Conservation (phyloP, 2,113 vertebrate genomes). For the Gymnocephalus cernua region DNA sequence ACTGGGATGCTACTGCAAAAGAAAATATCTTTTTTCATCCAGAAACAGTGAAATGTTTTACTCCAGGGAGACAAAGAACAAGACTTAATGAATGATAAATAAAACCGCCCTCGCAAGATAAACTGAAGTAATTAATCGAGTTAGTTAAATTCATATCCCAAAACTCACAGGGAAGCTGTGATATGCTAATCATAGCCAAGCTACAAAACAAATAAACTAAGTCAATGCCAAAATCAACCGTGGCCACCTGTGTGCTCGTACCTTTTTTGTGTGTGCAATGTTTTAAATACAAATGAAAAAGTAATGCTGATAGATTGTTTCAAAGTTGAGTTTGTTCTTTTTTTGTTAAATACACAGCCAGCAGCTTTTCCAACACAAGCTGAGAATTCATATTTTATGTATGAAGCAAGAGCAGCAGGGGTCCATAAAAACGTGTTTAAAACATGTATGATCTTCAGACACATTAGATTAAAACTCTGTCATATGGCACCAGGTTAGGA, state of each 20-base stretch:
- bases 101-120: slow-evolving; percentile 9
- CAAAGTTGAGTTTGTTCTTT: slow-evolving; percentile 20
- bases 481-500: background rate
- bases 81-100: slow-evolving; percentile 13
- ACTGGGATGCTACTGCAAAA: background rate
- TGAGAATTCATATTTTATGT: slow-evolving; percentile 55
- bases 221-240: background rate
- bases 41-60: background rate
- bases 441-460: slow-evolving; percentile 57
- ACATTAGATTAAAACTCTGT: slow-evolving; percentile 4
- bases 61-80: background rate
- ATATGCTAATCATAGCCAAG: background rate
- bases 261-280: background rate
- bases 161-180: background rate
- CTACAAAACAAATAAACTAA: background rate
- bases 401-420: slow-evolving; percentile 26
- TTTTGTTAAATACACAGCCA: background rate
- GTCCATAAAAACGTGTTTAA: slow-evolving; percentile 52
- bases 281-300: slow-evolving; percentile 39
- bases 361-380: slow-evolving; percentile 1
- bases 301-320: slow-evolving; percentile 31
- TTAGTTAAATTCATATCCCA: slow-evolving; percentile 3
- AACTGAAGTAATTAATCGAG: background rate
- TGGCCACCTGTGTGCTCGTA: background rate
- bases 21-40: background rate